Evolutionary conservation across 2,888 invertebrate genomes (phyloP).

Genomic region (Abscondita cerata): DNA sequence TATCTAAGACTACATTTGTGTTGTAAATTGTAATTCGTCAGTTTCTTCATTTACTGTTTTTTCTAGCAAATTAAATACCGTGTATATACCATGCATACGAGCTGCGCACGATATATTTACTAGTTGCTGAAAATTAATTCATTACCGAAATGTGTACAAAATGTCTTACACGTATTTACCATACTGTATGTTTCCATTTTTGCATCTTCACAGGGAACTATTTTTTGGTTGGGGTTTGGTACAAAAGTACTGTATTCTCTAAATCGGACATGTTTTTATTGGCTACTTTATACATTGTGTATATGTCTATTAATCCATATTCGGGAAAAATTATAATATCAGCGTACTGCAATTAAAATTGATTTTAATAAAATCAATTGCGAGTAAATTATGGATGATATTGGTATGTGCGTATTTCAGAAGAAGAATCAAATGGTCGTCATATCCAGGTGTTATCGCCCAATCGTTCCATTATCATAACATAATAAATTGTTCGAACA

Average conservation of each 20-base stretch:
- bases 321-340: constrained; percentile 35
- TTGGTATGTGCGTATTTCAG: no score
- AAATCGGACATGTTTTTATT: constrained; percentile 12
- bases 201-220: constrained; percentile 32
- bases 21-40: constrained; percentile 64
- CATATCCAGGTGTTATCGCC: no score
- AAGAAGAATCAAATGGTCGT: no score
- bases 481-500: no score
- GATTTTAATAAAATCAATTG: no score
- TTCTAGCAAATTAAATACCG: constrained; percentile 77
- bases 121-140: constrained; percentile 18
- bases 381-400: no score
- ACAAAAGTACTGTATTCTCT: constrained; percentile 23
- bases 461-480: no score
- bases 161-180: constrained; percentile 15
- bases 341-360: constrained; percentile 19
- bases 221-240: constrained; percentile 29
- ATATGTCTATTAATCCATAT: constrained; percentile 26
- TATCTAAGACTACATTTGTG: constrained; percentile 80
- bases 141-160: neutral
- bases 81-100: constrained; percentile 64
- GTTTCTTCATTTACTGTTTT: constrained; percentile 55
- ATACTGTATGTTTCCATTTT: constrained; percentile 15
- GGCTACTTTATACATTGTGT: constrained; percentile 14
- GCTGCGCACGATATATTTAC: constrained; percentile 67